These are phyloP conservation scores for Pempheris klunzingeri DNA, from an alignment of 2,797 vertebrate species.

Conservation along the genomic window DNA sequence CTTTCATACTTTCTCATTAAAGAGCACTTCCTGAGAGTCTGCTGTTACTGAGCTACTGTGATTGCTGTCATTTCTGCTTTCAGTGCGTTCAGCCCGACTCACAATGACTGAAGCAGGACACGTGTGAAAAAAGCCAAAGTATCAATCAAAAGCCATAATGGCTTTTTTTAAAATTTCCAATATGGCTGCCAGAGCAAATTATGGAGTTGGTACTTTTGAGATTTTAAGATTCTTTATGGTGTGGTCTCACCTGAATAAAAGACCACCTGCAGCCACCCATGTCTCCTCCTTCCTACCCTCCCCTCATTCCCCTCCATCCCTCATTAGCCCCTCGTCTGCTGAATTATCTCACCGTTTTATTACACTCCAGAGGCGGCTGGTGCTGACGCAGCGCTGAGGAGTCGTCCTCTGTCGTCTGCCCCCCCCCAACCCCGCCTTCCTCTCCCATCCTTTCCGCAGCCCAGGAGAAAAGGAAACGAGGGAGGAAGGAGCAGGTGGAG, in stretches of 20 bases:
- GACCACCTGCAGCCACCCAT: conserved; percentile 23
- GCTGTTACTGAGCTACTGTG: background rate
- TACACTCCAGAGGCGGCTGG: conserved; percentile 56
- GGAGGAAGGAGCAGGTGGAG: conserved; percentile 26
- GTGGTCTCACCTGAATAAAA: conserved; percentile 42
- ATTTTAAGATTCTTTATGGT: background rate
- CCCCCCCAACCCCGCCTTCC: background rate
- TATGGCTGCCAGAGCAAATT: background rate
- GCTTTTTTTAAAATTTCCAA: no score
- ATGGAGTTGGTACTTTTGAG: background rate
- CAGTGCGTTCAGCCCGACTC: no score
- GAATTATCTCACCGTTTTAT: conserved; percentile 70
- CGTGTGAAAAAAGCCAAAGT: background rate
- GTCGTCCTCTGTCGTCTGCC: conserved; percentile 53
- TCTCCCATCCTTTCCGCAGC: conserved; percentile 5
- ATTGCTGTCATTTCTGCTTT: background rate
- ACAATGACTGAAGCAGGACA: background rate
- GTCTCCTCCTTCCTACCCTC: background rate
- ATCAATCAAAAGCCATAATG: background rate
- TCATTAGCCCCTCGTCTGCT: conserved; percentile 65
- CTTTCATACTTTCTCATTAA: background rate
- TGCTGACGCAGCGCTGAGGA: conserved; percentile 67
- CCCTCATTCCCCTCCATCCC: conserved; percentile 36
- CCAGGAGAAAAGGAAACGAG: conserved; percentile 30
- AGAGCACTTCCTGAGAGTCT: background rate